Percentiles rank a stretch among this genome's conserved stretches.
phyloP scores from a whole-genome alignment of 1,140 invertebrate species.

The Belonocnema kinseyi region DNA sequence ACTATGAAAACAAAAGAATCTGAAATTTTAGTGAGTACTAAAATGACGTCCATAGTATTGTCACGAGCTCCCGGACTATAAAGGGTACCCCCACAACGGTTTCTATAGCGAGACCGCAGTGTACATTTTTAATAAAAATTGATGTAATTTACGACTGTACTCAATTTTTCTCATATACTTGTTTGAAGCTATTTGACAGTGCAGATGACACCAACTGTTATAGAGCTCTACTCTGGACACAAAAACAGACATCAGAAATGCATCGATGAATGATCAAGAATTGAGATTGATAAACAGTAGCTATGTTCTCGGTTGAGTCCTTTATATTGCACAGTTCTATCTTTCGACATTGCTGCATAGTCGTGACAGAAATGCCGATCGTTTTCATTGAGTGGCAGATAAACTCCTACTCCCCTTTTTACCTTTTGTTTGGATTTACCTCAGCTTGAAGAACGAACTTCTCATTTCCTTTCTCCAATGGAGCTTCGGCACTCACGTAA shows the following conservation, averaged over 20 bases:
- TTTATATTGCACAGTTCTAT: slow-evolving; percentile 46
- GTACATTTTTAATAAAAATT: no score
- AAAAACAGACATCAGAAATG: slow-evolving; percentile 38
- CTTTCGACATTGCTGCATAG: slow-evolving; percentile 25
- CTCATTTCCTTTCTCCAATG: slow-evolving; percentile 46
- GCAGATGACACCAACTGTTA: background rate
- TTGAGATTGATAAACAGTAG: slow-evolving; percentile 42
- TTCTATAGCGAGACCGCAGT: no score
- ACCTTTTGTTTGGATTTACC: slow-evolving; percentile 44
- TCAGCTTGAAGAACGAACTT: slow-evolving; percentile 39
- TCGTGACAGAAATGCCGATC: slow-evolving; percentile 47
- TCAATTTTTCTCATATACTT: background rate
- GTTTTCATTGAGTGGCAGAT: slow-evolving; percentile 46
- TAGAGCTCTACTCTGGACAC: slow-evolving; percentile 28
- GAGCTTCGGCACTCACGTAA: background rate
- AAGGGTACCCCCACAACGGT: no score
- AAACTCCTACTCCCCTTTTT: slow-evolving; percentile 31
- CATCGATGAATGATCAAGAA: slow-evolving; percentile 45
- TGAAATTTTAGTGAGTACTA: no score
- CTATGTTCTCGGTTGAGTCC: slow-evolving; percentile 36
- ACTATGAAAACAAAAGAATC: no score
- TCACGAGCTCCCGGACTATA: no score
- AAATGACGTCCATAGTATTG: no score
- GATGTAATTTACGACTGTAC: no score
- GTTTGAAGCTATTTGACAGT: background rate